These are phyloP conservation scores for Nemapogon koenigi DNA, from an alignment of 2,888 invertebrate species.

Conservation along the genomic window DNA sequence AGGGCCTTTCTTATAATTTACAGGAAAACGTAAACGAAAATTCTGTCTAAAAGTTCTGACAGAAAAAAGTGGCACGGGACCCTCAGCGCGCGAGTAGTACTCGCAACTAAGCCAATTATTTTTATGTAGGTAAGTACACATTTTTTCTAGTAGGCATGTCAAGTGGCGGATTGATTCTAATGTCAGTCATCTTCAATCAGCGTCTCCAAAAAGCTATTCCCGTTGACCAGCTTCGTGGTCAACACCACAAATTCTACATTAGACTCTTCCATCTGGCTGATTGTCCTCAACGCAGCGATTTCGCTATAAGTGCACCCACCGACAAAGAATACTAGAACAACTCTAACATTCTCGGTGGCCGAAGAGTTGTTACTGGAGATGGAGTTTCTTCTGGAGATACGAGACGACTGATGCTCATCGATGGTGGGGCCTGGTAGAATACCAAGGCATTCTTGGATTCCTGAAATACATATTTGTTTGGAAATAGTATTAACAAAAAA, in stretches of 20 bases:
- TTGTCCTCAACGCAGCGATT: conserved; percentile 76
- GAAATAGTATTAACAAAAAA: too few species aligned
- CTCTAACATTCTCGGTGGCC: conserved; percentile 65
- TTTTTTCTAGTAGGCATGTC: too few species aligned
- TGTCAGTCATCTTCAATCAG: conserved; percentile 67
- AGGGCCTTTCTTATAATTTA: too few species aligned
- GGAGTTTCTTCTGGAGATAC: conserved; percentile 62
- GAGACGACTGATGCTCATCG: conserved; percentile 69
- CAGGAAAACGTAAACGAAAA: too few species aligned
- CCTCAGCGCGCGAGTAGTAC: too few species aligned
- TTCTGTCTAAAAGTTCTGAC: too few species aligned
- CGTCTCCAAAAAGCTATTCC: conserved; percentile 81
- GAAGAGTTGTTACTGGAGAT: conserved; percentile 66
- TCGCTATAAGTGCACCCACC: conserved; percentile 98
- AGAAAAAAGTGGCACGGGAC: too few species aligned
- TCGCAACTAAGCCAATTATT: too few species aligned
- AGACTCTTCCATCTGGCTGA: conserved; percentile 79
- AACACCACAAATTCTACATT: conserved; percentile 89
- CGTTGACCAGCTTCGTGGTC: conserved; percentile 92
- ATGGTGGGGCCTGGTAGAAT: conserved; percentile 81
- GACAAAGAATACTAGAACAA: conserved; percentile 92
- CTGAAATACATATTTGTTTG: too few species aligned
- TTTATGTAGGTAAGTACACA: too few species aligned
- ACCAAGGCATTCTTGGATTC: conserved; percentile 83
- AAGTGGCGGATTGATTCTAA: too few species aligned